Conservation (phyloP, 2,113 vertebrate genomes). For the Murina feae region DNA sequence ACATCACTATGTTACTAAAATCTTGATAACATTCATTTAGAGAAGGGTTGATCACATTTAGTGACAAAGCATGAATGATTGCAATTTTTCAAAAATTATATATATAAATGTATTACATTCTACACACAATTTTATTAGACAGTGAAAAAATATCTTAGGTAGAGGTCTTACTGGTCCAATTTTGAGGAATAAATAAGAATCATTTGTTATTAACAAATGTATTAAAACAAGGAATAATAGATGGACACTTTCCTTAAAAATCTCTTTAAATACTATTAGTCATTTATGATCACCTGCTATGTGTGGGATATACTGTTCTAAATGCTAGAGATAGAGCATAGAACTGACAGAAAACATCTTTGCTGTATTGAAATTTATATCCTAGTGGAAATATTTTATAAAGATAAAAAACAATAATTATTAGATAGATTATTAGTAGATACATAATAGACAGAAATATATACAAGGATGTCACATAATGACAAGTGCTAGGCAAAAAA, state of each 20-base stretch:
- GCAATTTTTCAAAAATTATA: not conserved
- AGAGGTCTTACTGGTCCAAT: not conserved
- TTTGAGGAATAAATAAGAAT: conserved; percentile 6
- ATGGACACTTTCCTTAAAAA: not conserved
- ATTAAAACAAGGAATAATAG: conserved; percentile 25
- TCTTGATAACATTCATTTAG: conserved; percentile 33
- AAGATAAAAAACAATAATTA: not conserved
- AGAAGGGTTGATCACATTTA: conserved; percentile 1
- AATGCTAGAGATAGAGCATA: not conserved
- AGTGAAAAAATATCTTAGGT: conserved; percentile 39
- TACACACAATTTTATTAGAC: conserved; percentile 35
- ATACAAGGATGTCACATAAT: not conserved
- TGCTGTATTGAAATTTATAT: not conserved
- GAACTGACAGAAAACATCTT: not conserved
- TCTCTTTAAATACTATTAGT: not conserved
- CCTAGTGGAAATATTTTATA: not conserved
- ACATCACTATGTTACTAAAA: conserved; percentile 40
- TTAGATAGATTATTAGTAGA: not conserved
- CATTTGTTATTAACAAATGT: not conserved
- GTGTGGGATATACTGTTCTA: not conserved
- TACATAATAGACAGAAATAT: too few relatives aligned
- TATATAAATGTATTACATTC: not conserved
- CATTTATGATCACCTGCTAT: not conserved
- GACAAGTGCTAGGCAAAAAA: not conserved
- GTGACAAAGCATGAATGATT: conserved; percentile 4